These are phyloP conservation scores for Lacerta bilineata DNA, from an alignment of 2,797 vertebrate genomes.

Conservation along the genomic window DNA sequence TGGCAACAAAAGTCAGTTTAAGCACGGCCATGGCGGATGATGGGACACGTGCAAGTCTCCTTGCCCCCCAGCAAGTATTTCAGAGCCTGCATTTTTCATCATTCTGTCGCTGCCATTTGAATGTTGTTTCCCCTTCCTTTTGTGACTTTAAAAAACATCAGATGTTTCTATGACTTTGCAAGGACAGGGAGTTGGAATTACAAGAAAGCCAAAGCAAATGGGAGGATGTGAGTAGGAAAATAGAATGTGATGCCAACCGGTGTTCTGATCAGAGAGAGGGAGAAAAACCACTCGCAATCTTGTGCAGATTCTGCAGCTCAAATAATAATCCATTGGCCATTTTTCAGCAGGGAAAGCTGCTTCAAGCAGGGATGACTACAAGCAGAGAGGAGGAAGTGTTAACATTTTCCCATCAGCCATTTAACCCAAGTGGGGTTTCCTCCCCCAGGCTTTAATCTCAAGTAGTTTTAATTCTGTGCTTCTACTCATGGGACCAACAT, in stretches of 20 bases:
- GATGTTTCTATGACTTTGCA: slow-evolving; percentile 10
- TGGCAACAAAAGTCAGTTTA: slow-evolving; percentile 20
- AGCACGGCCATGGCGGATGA: not conserved
- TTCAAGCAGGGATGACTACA: too few relatives aligned
- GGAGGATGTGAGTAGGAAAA: not conserved
- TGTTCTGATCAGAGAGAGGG: not conserved
- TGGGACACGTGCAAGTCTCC: slow-evolving; percentile 23
- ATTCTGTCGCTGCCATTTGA: not conserved
- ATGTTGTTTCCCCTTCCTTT: slow-evolving; percentile 41
- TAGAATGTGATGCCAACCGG: not conserved
- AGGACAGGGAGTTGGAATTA: not conserved
- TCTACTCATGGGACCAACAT: not conserved
- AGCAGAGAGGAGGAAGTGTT: not conserved
- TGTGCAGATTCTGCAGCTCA: not conserved
- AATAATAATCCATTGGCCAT: too few relatives aligned
- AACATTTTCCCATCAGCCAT: not conserved
- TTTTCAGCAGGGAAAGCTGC: too few relatives aligned
- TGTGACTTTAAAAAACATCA: slow-evolving; percentile 27
- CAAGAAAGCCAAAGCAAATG: not conserved
- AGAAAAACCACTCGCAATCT: not conserved
- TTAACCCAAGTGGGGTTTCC: not conserved
- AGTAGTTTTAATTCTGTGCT: not conserved
- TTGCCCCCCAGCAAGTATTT: not conserved
- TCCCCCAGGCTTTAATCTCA: not conserved
- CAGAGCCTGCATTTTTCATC: slow-evolving; percentile 53